phyloP scores from a whole-genome alignment of 1,140 invertebrate species.

The Stegodyphus dumicola region DNA sequence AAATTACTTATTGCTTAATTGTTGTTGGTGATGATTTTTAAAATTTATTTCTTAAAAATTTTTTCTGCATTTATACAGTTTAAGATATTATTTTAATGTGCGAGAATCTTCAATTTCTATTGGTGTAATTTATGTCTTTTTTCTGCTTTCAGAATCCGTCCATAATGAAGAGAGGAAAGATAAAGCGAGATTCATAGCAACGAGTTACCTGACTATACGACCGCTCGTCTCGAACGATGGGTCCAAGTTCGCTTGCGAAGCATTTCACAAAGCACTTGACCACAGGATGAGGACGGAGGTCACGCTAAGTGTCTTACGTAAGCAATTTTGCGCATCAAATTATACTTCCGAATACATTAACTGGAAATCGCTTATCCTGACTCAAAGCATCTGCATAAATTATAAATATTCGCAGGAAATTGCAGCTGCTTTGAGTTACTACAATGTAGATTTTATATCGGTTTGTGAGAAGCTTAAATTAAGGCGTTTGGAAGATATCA shows the following conservation, averaged over 20 bases:
- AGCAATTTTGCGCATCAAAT: background rate
- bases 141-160: slow-evolving; percentile 50
- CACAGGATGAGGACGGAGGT: slow-evolving; percentile 51
- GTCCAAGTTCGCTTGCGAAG: slow-evolving; percentile 89
- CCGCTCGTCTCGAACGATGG: slow-evolving; percentile 88
- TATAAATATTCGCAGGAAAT: too few species aligned
- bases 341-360: too few species aligned
- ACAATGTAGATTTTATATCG: too few species aligned
- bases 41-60: too few species aligned
- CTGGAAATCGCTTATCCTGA: too few species aligned
- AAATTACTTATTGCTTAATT: too few species aligned
- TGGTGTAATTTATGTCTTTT: background rate
- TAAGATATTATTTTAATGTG: background rate
- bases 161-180: slow-evolving; percentile 48
- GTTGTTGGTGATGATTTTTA: too few species aligned
- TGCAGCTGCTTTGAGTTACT: too few species aligned
- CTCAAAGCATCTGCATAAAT: too few species aligned
- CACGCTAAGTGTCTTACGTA: slow-evolving; percentile 54
- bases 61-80: too few species aligned
- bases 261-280: slow-evolving; percentile 82
- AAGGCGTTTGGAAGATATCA: too few species aligned
- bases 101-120: background rate
- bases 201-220: slow-evolving; percentile 72
- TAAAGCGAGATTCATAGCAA: slow-evolving; percentile 28
- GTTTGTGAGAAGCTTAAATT: too few species aligned